Conservation (phyloP, 2,888 invertebrate species). For the Invenusta paracnida region DNA sequence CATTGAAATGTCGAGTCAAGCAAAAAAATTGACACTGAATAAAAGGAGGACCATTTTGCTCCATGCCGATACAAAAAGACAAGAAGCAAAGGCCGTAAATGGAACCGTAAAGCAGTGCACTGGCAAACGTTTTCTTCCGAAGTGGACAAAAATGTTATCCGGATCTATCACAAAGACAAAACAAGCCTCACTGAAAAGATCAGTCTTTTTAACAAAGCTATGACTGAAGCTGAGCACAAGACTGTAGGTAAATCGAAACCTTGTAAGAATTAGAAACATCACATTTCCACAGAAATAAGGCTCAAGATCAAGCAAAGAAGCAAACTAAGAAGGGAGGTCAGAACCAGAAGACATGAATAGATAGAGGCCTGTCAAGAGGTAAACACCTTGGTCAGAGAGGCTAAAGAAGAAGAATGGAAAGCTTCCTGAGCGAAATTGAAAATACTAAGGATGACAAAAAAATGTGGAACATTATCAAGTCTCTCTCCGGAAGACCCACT, state of each 20-base stretch:
- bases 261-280: background rate
- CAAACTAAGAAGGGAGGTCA: background rate
- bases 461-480: slow-evolving; percentile 6
- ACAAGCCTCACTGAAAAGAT: background rate
- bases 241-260: slow-evolving; percentile 3
- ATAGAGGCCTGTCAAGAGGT: background rate
- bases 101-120: too few species aligned
- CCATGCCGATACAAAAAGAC: background rate
- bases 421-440: background rate
- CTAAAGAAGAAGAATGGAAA: slow-evolving; percentile 1
- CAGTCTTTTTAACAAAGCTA: background rate
- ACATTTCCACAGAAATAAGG: background rate
- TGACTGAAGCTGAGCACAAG: background rate
- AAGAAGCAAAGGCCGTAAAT: too few species aligned
- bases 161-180: too few species aligned
- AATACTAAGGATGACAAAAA: background rate
- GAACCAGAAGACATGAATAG: background rate
- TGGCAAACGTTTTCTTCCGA: too few species aligned
- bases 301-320: background rate
- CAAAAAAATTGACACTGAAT: too few species aligned
- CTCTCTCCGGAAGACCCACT: background rate
- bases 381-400: background rate
- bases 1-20: too few species aligned
- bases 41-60: too few species aligned
- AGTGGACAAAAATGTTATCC: too few species aligned